These are phyloP conservation scores for Apis laboriosa DNA, from an alignment of 1,140 invertebrate species.

Conservation along the genomic window DNA sequence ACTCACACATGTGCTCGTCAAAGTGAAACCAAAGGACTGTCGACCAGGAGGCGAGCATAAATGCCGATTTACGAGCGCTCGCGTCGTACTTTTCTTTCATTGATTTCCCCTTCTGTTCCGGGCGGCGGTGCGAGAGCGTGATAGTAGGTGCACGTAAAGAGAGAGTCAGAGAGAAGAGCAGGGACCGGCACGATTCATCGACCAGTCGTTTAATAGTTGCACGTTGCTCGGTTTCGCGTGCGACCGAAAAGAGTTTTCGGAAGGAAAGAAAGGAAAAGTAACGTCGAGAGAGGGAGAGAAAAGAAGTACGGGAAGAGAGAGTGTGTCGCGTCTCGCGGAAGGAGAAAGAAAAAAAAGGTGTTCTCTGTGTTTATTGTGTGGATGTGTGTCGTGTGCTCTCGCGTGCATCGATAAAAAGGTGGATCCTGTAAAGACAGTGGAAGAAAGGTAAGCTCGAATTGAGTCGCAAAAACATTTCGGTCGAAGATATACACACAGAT, in stretches of 20 bases:
- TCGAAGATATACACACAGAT: neutral
- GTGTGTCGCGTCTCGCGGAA: slow-evolving; percentile 42
- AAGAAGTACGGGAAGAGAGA: slow-evolving; percentile 13
- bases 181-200: slow-evolving; percentile 16
- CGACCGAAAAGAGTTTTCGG: slow-evolving; percentile 13
- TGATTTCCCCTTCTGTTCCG: slow-evolving; percentile 73
- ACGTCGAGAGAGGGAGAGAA: neutral
- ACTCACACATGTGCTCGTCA: neutral
- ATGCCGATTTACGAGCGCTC: slow-evolving; percentile 68
- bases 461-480: neutral
- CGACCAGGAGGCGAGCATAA: slow-evolving; percentile 58
- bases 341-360: slow-evolving; percentile 18
- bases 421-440: slow-evolving; percentile 7
- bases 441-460: neutral
- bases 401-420: slow-evolving; percentile 44
- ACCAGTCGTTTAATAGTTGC: slow-evolving; percentile 3
- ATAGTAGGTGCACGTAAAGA: slow-evolving; percentile 54
- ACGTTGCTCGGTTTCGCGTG: slow-evolving; percentile 61
- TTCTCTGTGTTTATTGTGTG: slow-evolving; percentile 30
- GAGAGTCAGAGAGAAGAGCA: slow-evolving; percentile 13
- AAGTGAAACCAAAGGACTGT: slow-evolving; percentile 50
- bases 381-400: slow-evolving; percentile 33
- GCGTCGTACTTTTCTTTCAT: slow-evolving; percentile 69
- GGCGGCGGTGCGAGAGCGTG: slow-evolving; percentile 69
- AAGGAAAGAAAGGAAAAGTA: neutral